Evolutionary conservation across 2,888 invertebrate genomes (phyloP), one percentile per base, ranked within the genome.

Genomic region (Leucophenga montana): DNA sequence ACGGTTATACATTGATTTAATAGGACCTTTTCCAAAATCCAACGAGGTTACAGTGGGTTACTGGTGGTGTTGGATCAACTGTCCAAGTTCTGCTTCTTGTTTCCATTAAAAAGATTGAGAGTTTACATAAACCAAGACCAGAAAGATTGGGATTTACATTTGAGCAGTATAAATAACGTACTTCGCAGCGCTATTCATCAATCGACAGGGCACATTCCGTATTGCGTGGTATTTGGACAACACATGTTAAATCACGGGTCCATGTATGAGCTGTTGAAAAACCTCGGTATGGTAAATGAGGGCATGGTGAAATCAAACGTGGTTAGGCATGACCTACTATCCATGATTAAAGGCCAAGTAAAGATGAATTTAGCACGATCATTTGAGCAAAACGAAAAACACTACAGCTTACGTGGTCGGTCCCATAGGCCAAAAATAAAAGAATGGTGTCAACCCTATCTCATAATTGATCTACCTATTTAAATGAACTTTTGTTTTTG

Each of bases 1-100:
- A 27, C 27, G 27, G 27, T 4, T 68, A 5, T 72, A 48, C 18
- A n/a, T 72, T 0, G 72, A 73, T 44, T 48, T 73, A 6, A 70
- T 73, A 14, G 70, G 62, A n/a, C 72, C 70, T 1, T 66, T 66
- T 53, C 53, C 53, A 1, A 5, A 48, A 27, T 64, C 64, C 1
- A 64, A 16, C 3, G 6, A 1, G 64, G 64, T 20, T 3, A 64
- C 18, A 64, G 46, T 46, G 64, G 64, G 22, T 48, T 64, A 9
- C 20, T 64, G 1, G 46, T 64, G 4, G 48, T 64, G 3, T 48
- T 66, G 5, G 66, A 66, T 53, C 68, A 70, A 44, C 61, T 72
- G 46, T 64, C 67, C 3, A 71, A 71, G 62, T 71, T 62, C 46
- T 39, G 39, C 0, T 66, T 66, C 14, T n/a, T 66, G 1, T 11